These are phyloP conservation scores for Meiosimyza decipiens DNA, from an alignment of 2,888 invertebrate genomes.

Conservation along the genomic window DNA sequence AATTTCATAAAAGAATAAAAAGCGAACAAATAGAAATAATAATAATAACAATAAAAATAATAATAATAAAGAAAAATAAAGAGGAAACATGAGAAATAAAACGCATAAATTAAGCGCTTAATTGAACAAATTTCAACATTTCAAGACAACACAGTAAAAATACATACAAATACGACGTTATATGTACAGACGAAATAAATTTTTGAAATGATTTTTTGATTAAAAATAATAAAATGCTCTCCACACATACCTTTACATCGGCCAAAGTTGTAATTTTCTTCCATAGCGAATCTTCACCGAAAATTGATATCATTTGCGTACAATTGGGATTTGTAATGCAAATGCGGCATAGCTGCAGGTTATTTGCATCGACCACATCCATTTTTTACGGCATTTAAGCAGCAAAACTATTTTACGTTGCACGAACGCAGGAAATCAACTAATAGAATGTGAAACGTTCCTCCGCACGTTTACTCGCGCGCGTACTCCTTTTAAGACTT, in stretches of 20 bases:
- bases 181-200: not conserved
- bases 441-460: too few species aligned
- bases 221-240: not conserved
- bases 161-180: not conserved
- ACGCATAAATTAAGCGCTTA: conserved; percentile 40
- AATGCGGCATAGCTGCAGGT: conserved; percentile 64
- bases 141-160: conserved; percentile 19
- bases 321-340: conserved; percentile 62
- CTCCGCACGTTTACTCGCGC: too few species aligned
- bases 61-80: conserved; percentile 23
- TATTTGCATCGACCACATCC: conserved; percentile 48
- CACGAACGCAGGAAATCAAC: too few species aligned
- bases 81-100: conserved; percentile 31
- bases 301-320: conserved; percentile 65
- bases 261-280: conserved; percentile 65
- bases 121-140: conserved; percentile 31
- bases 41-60: conserved; percentile 31
- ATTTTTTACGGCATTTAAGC: conserved; percentile 41
- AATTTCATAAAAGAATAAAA: conserved; percentile 52
- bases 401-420: too few species aligned
- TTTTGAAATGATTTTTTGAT: not conserved
- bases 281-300: conserved; percentile 65
- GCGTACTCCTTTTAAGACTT: too few species aligned
- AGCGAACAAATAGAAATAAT: conserved; percentile 16
- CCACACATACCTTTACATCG: conserved; percentile 60